Evolutionary conservation across 2,797 vertebrate genomes (phyloP).

Genomic region (Limnodromus scolopaceus): DNA sequence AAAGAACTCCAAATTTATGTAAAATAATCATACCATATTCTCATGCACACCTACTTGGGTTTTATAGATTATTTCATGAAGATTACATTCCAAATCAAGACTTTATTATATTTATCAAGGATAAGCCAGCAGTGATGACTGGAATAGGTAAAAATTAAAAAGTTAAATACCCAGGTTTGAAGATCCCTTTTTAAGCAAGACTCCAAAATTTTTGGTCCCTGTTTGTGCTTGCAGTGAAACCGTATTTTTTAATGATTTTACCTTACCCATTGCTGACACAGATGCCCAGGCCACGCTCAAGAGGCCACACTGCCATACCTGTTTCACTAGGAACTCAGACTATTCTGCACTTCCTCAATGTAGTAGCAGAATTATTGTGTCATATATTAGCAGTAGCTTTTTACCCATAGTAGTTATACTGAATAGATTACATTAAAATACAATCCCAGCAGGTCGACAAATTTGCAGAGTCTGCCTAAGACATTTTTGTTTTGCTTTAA

Average conservation of each 20-base stretch:
- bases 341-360: background rate
- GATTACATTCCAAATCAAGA: background rate
- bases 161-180: background rate
- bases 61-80: background rate
- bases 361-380: background rate
- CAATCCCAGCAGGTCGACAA: background rate
- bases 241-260: background rate
- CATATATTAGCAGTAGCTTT: background rate
- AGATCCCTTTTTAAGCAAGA: background rate
- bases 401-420: background rate
- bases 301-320: background rate
- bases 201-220: background rate
- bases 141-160: background rate
- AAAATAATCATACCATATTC: background rate
- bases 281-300: background rate
- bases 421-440: background rate
- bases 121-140: background rate
- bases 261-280: background rate
- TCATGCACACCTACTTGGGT: background rate
- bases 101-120: background rate
- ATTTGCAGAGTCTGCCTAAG: background rate
- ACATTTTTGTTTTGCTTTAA: slow-evolving; percentile 12
- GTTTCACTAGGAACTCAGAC: background rate
- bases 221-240: background rate
- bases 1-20: background rate